Percentiles rank a stretch among this genome's conserved stretches.
These are phyloP conservation scores for Anthonomus grandis DNA, from an alignment of 1,140 invertebrate species.

Conservation along the genomic window DNA sequence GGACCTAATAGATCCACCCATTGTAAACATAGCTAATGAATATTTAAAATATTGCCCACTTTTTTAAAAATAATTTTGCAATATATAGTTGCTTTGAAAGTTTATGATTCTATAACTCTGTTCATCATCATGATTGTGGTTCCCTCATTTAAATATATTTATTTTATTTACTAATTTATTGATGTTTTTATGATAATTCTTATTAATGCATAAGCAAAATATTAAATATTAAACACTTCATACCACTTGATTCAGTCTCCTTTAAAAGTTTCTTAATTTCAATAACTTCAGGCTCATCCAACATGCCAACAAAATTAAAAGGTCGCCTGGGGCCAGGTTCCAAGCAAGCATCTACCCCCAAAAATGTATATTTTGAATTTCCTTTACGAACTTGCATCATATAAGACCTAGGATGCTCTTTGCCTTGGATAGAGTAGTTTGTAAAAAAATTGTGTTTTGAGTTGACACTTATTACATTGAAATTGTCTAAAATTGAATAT, in stretches of 20 bases:
- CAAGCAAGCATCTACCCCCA: slow-evolving; percentile 85
- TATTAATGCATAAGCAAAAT: no score
- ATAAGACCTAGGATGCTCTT: slow-evolving; percentile 69
- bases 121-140: no score
- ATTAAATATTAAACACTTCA: no score
- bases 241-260: slow-evolving; percentile 49
- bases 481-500: slow-evolving; percentile 73
- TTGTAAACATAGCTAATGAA: no score
- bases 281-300: slow-evolving; percentile 59
- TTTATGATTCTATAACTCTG: no score
- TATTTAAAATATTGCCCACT: no score
- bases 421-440: slow-evolving; percentile 79
- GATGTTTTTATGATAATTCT: no score
- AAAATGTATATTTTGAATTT: slow-evolving; percentile 68
- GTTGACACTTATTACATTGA: slow-evolving; percentile 70
- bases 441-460: slow-evolving; percentile 74
- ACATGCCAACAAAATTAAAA: slow-evolving; percentile 88
- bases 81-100: no score
- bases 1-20: no score
- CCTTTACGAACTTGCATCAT: slow-evolving; percentile 61
- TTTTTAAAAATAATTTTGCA: no score
- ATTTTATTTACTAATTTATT: no score
- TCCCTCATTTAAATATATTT: no score
- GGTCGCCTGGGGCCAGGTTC: slow-evolving; percentile 79
- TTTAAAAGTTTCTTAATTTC: slow-evolving; percentile 55